A percentile compares a stretch with the other conserved stretches of the same genome.
Evolutionary conservation across 2,888 invertebrate genomes (phyloP).

Genomic region (Perithous albicinctus): DNA sequence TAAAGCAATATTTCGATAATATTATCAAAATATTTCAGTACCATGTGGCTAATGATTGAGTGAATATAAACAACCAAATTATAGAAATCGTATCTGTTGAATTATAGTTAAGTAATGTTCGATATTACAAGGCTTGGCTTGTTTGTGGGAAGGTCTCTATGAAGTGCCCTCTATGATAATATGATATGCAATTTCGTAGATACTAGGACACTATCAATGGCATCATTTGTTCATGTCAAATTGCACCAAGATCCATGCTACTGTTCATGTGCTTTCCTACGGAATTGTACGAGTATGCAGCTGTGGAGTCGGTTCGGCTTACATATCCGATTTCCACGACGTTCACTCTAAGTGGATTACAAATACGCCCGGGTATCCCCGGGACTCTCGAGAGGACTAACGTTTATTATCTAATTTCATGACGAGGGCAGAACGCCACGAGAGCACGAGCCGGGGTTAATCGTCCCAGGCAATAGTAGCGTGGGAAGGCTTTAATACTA

Average conservation of each 20-base stretch:
- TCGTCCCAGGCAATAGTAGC: constrained; percentile 40
- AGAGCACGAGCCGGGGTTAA: constrained; percentile 45
- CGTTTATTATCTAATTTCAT: constrained; percentile 59
- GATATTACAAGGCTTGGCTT: not conserved
- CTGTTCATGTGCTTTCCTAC: constrained; percentile 31
- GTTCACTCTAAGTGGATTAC: constrained; percentile 57
- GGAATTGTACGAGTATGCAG: constrained; percentile 45
- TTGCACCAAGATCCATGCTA: constrained; percentile 34
- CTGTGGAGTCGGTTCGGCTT: constrained; percentile 54
- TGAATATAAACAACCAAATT: not conserved
- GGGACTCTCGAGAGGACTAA: constrained; percentile 37
- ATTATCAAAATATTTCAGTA: too few relatives aligned
- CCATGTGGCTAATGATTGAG: too few relatives aligned
- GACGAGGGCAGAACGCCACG: constrained; percentile 50
- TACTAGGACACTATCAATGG: not conserved
- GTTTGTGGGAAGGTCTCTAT: not conserved
- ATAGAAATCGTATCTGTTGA: not conserved
- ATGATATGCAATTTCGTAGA: constrained; percentile 17
- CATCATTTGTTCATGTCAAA: constrained; percentile 30
- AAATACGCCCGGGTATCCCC: constrained; percentile 40
- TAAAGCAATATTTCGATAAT: too few relatives aligned
- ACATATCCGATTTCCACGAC: constrained; percentile 60
- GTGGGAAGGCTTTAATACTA: constrained; percentile 30
- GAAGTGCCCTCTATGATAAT: not conserved
- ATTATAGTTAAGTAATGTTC: not conserved